Conservation (phyloP, 2,888 invertebrate species). For the Dicranocentrus wangi region DNA sequence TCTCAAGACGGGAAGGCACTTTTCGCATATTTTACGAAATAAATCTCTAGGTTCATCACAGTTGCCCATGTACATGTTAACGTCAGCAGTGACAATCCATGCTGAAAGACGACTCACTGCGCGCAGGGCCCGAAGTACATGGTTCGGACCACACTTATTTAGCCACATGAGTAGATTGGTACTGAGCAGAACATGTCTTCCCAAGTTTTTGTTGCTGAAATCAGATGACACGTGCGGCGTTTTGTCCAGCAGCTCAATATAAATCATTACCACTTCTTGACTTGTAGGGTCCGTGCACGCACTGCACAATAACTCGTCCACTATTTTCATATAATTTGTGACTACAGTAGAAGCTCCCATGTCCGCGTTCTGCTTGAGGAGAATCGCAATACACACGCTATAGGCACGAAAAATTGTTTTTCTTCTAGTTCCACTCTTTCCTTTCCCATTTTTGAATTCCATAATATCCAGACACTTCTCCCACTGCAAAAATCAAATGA, state of each 20-base stretch:
- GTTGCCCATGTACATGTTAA: no score
- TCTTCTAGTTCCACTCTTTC: constrained; percentile 25
- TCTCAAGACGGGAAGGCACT: constrained; percentile 47
- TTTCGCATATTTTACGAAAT: constrained; percentile 34
- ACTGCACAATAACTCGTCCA: constrained; percentile 38
- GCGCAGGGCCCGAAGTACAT: constrained; percentile 65
- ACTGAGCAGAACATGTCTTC: constrained; percentile 63
- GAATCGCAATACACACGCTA: constrained; percentile 31
- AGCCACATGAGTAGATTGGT: constrained; percentile 69
- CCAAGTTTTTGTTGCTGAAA: constrained; percentile 42
- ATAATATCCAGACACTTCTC: constrained; percentile 57
- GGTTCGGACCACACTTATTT: constrained; percentile 57
- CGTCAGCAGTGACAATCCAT: constrained; percentile 42
- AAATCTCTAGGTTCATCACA: constrained; percentile 49
- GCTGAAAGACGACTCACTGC: constrained; percentile 47
- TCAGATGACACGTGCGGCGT: constrained; percentile 53
- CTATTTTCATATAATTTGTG: constrained; percentile 38
- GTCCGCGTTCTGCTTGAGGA: constrained; percentile 41
- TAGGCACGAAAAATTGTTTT: constrained; percentile 51
- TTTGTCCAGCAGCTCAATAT: constrained; percentile 63
- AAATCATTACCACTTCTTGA: constrained; percentile 68
- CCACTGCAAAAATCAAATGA: no score
- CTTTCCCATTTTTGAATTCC: constrained; percentile 48
- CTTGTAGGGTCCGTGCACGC: constrained; percentile 32
- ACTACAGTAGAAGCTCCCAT: neutral